Base-by-base conservation (phyloP, 2,113 vertebrate genomes). In the Elachura formosa region DNA sequence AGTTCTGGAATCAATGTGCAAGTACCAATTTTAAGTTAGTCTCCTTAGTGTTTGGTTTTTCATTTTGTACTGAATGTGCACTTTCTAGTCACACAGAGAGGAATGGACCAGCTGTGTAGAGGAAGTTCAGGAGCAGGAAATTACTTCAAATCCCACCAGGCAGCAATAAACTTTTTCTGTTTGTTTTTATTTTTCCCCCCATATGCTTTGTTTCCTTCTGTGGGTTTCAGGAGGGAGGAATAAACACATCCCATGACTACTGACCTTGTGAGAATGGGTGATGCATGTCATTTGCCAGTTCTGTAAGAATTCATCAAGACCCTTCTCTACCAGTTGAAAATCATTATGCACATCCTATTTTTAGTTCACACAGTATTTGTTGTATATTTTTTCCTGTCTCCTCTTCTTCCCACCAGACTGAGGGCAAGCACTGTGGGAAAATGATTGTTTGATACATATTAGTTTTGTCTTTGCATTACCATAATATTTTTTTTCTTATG, bases 381-480 rank as follows among this genome's bases (percentile, higher is more conserved):
- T 59, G 13, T 79, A 21, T 90, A 56, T 80, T 88, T 94, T 68
- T 76, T 48, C 59, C 76, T 74, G 31, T 52, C 17, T 80, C 15
- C 41, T 54, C 34, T 80, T 76, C 49, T 90, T 96, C 83, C 67
- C 72, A 81, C 29, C 51, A 94, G 63, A 69, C 34, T 48, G 68
- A 77, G 25, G 22, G 43, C 25, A 90, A 59, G 38, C 48, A 77
- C 68, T 92, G 67, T 95, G 96, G 86, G 90, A 94, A 96, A 58
- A n/a, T 34, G 81, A 15, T 38, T 74, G 10, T 76, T 83, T 83
- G 51, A 62, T 73, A 73, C 5, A 33, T 72, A 76, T 18, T 92
- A 56, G 25, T 80, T 95, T 91, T 83, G 11, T 1, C 56, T 91
- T 84, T 89, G 14, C 41, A 56, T 69, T 48, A 55, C 16, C 24